Base-by-base conservation (phyloP, 2,113 vertebrate genomes). In the Hypocryptadius cinnamomeus region DNA sequence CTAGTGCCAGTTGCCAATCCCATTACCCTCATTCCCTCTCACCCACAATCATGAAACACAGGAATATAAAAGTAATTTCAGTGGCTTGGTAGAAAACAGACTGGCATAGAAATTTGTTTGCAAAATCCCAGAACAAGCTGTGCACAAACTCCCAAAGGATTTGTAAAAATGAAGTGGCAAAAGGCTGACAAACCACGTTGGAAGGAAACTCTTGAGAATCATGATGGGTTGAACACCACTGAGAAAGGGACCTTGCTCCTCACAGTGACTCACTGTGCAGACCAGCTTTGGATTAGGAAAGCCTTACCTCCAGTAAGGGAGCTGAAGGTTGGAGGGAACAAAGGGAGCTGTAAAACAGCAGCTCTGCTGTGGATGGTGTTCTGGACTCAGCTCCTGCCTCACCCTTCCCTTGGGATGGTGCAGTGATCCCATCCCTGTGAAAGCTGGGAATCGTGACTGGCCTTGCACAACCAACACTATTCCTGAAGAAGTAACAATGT, bases 221-320 rank as follows among this genome's bases (percentile, higher is more conserved):
- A 2, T 4, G 6, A 28, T 16, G 24, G 28, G 1, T 47, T 80
- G 27, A 21, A 22, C 15, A 33, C 0, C 39, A 8, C 19, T 4
- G 23, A 54, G 63, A 61, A 57, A 45, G 22, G 50, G 40, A 53
- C 9, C 50, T 24, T 54, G 6, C 23, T 54, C 48, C 54, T 56
- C 1, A 2, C 25, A 30, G 1, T 12, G 42, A 60, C 16, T 23
- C 6, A 7, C 3, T 25, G 11, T 61, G 56, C 66, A 25, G 8
- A 13, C 10, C 66, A 50, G 15, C 35, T 35, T 47, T 25, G 27
- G n/a, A 6, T n/a, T 25, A 13, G 69, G 69, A 48, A n/a, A 73
- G 20, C 44, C 28, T 42, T 39, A 8, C 25, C 51, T 73, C 11
- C 45, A 11, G 3, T 13, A 5, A 35, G 17, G 54, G 22, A 30